Percentiles rank a stretch among this genome's conserved stretches.
These are phyloP conservation scores for Baryphthengus martii DNA, from an alignment of 2,113 vertebrate genomes.

Conservation along the genomic window DNA sequence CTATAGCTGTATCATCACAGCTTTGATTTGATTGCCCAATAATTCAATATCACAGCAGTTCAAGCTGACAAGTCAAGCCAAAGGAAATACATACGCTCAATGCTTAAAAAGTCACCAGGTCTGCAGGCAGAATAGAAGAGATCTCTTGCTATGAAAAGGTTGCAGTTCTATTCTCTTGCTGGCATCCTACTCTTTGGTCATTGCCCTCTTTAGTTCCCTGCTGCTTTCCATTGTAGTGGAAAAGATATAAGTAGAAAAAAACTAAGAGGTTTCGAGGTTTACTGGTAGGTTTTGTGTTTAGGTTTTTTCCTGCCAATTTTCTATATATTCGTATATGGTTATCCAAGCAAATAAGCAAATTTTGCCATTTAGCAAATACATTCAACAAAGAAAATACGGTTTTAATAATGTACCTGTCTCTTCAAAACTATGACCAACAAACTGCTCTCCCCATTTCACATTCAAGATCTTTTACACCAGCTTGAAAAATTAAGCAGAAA, in stretches of 20 bases:
- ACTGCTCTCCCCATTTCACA: not conserved
- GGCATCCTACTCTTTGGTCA: not conserved
- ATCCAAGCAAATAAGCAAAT: not conserved
- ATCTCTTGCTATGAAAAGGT: not conserved
- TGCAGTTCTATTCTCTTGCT: not conserved
- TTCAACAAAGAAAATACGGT: rapidly evolving
- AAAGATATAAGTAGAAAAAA: not conserved
- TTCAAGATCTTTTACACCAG: not conserved
- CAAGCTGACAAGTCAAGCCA: not conserved
- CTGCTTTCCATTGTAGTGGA: not conserved
- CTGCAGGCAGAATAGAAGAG: not conserved
- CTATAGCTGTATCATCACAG: not conserved
- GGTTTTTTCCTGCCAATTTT: rapidly evolving
- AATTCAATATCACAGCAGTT: not conserved
- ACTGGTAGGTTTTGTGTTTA: not conserved
- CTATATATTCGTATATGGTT: not conserved
- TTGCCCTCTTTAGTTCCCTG: not conserved
- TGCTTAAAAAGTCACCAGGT: not conserved
- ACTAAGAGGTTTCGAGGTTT: not conserved
- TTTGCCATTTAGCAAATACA: not conserved
- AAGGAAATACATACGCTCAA: not conserved
- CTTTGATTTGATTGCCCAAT: not conserved
- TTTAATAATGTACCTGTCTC: not conserved
- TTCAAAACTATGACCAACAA: not conserved
- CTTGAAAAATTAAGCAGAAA: not conserved